Evolutionary conservation across 2,113 vertebrate species (phyloP).

Genomic region (Aviceda subcristata): DNA sequence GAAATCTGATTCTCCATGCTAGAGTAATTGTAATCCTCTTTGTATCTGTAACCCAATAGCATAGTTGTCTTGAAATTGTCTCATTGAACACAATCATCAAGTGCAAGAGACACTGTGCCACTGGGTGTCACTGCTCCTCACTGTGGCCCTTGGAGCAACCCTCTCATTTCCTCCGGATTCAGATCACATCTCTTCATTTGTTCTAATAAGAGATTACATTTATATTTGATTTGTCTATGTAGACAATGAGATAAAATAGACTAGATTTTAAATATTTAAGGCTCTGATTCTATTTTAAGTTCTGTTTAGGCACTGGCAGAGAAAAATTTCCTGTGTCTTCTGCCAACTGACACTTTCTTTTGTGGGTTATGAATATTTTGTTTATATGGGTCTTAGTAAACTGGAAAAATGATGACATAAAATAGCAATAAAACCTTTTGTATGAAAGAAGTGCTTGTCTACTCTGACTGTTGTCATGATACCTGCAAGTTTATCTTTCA

Average conservation of each 20-base stretch:
- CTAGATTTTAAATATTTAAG: background rate
- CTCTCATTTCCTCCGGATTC: background rate
- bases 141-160: background rate
- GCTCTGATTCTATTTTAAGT: background rate
- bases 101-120: constrained; percentile 51
- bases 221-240: background rate
- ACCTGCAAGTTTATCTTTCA: background rate
- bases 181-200: background rate
- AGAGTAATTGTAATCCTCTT: constrained; percentile 77
- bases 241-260: background rate
- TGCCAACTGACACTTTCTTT: background rate
- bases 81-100: constrained; percentile 51
- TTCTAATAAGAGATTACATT: background rate
- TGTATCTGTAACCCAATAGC: constrained; percentile 80
- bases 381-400: background rate
- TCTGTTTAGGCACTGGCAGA: background rate
- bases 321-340: background rate
- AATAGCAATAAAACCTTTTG: background rate
- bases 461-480: background rate
- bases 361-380: background rate
- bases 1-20: constrained; percentile 79
- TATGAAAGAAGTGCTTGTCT: background rate
- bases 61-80: constrained; percentile 69
- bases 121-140: constrained; percentile 63
- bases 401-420: background rate